A percentile compares a stretch with the other conserved stretches of the same genome.
Evolutionary conservation across 2,888 invertebrate genomes (phyloP).

Genomic region (Meta bourneti): DNA sequence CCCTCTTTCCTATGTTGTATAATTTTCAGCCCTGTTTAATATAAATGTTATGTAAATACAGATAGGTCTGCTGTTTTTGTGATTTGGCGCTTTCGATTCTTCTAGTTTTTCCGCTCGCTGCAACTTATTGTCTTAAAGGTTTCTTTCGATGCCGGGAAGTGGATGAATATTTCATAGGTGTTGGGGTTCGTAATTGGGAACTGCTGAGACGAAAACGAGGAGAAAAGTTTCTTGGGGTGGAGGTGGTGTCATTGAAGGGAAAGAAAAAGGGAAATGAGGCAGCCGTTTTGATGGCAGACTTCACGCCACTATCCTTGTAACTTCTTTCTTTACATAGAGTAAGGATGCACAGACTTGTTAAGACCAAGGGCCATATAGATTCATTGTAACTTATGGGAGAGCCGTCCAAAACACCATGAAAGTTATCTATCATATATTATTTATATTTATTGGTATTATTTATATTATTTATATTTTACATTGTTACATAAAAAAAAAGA

Average conservation of each 20-base stretch:
- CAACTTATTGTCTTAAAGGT: constrained; percentile 40
- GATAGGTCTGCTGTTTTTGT: not conserved
- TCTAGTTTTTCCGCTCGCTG: not conserved
- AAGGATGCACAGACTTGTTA: too few species aligned
- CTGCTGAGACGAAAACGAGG: not conserved
- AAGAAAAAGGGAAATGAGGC: not conserved
- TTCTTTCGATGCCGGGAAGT: not conserved
- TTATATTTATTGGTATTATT: too few species aligned
- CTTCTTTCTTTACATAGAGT: too few species aligned
- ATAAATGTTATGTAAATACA: constrained; percentile 72
- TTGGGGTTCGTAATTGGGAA: constrained; percentile 33
- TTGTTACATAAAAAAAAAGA: too few species aligned
- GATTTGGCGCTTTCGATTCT: constrained; percentile 1
- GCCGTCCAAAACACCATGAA: too few species aligned
- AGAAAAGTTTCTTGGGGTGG: not conserved
- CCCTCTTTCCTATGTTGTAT: constrained; percentile 45
- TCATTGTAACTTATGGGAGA: too few species aligned
- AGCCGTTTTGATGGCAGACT: not conserved
- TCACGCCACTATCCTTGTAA: too few species aligned
- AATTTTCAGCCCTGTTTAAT: constrained; percentile 60
- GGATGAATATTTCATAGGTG: constrained; percentile 52
- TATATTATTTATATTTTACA: too few species aligned
- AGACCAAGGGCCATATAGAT: too few species aligned
- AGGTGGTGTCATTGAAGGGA: not conserved
- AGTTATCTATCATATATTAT: too few species aligned